These are phyloP conservation scores for Arrhopalites spinosus DNA, from an alignment of 2,888 invertebrate species.

Conservation along the genomic window DNA sequence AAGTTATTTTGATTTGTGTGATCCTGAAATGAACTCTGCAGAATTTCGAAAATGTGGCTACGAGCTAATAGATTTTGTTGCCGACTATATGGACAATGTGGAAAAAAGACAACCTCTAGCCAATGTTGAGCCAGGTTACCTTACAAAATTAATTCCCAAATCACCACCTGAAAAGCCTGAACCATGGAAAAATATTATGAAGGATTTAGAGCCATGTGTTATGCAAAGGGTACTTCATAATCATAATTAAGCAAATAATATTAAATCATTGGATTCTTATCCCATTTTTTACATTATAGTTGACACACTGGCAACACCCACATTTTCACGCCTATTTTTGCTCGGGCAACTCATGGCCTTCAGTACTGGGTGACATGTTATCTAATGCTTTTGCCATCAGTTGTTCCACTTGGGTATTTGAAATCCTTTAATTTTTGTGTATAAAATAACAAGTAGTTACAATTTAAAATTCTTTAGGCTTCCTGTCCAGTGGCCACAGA, in stretches of 20 bases:
- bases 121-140: slow-evolving; percentile 87
- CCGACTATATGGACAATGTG: slow-evolving; percentile 75
- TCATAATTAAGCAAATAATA: background rate
- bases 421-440: slow-evolving; percentile 45
- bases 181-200: slow-evolving; percentile 85
- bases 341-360: slow-evolving; percentile 94
- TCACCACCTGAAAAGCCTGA: slow-evolving; percentile 81
- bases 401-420: slow-evolving; percentile 99
- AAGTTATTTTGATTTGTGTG: too few relatives aligned
- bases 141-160: slow-evolving; percentile 75
- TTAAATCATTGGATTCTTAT: too few relatives aligned
- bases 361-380: slow-evolving; percentile 96
- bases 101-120: slow-evolving; percentile 79
- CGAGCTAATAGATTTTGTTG: slow-evolving; percentile 84
- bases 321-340: slow-evolving; percentile 99
- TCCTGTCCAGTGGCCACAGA: slow-evolving; percentile 96
- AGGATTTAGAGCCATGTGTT: slow-evolving; percentile 63
- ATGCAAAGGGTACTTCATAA: slow-evolving; percentile 48
- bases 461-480: slow-evolving; percentile 68
- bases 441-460: too few relatives aligned
- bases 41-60: slow-evolving; percentile 48
- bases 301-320: slow-evolving; percentile 99
- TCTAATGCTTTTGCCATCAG: slow-evolving; percentile 96
- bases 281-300: slow-evolving; percentile 61
- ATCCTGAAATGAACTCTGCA: slow-evolving; percentile 49